A percentile compares a stretch with the other conserved stretches of the same genome.
phyloP scores from a whole-genome alignment of 2,113 vertebrate genomes.

The Pollachius pollachius region DNA sequence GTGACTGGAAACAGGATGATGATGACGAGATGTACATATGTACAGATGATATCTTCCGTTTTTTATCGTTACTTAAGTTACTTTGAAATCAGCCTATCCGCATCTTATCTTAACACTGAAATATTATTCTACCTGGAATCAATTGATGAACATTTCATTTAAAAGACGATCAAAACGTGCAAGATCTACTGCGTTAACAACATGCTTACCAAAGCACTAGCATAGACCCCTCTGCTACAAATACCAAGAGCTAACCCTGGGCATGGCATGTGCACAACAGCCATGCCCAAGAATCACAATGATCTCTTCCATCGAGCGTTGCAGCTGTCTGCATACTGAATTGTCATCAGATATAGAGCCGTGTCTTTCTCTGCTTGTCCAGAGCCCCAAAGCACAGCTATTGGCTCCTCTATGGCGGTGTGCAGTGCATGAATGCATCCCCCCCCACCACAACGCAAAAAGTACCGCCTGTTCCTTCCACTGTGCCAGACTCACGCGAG shows the following conservation, averaged over 20 bases:
- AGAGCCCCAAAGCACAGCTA: slow-evolving; percentile 49
- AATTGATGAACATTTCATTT: too few species aligned
- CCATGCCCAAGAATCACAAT: slow-evolving; percentile 62
- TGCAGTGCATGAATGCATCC: slow-evolving; percentile 12
- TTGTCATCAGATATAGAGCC: slow-evolving; percentile 59
- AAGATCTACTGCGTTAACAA: too few species aligned
- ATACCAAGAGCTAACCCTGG: slow-evolving; percentile 56
- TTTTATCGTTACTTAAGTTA: too few species aligned
- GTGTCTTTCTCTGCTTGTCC: slow-evolving; percentile 52
- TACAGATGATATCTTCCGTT: neutral
- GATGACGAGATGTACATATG: neutral
- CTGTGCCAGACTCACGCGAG: too few species aligned
- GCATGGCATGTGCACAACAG: slow-evolving; percentile 56
- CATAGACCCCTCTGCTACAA: slow-evolving; percentile 24
- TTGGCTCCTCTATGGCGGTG: slow-evolving; percentile 34
- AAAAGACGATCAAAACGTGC: too few species aligned
- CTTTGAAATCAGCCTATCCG: too few species aligned
- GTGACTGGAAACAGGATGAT: slow-evolving; percentile 1
- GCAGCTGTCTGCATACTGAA: slow-evolving; percentile 52
- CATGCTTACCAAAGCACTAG: too few species aligned
- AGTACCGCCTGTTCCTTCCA: too few species aligned
- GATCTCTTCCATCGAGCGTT: slow-evolving; percentile 47
- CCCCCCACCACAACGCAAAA: neutral
- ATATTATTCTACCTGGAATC: too few species aligned
- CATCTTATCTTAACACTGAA: too few species aligned